Conservation (phyloP, 2,113 vertebrate species). For the Psilopogon haemacephalus region DNA sequence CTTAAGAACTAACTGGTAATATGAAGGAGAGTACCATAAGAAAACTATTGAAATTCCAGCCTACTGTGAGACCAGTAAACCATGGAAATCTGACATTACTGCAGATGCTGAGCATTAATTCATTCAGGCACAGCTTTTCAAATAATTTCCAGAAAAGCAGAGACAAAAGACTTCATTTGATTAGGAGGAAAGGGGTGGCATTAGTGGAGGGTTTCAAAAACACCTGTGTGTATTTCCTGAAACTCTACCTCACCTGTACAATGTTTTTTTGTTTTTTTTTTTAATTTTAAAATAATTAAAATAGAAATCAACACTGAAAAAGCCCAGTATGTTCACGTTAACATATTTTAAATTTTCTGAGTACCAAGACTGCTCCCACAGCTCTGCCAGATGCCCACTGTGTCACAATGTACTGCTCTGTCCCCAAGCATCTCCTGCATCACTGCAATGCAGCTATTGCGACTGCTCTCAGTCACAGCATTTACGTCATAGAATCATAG, state of each 20-base stretch:
- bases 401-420: background rate
- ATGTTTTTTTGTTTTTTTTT: background rate
- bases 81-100: constrained; percentile 52
- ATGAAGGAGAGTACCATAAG: background rate
- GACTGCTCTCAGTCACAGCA: background rate
- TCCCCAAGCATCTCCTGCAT: background rate
- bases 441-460: background rate
- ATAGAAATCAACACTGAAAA: background rate
- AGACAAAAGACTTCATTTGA: background rate
- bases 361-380: background rate
- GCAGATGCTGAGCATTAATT: constrained; percentile 47
- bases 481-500: no score
- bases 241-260: background rate
- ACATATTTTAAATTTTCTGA: background rate
- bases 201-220: background rate
- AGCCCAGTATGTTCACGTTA: background rate
- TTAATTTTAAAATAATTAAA: background rate
- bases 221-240: background rate
- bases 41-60: constrained; percentile 60
- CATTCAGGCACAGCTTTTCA: constrained; percentile 46
- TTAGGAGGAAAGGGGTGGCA: background rate
- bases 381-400: background rate
- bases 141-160: background rate
- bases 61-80: constrained; percentile 70
- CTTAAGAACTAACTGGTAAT: constrained; percentile 17